Base-by-base conservation (phyloP, 2,797 vertebrate genomes). In the Argyrosomus regius region DNA sequence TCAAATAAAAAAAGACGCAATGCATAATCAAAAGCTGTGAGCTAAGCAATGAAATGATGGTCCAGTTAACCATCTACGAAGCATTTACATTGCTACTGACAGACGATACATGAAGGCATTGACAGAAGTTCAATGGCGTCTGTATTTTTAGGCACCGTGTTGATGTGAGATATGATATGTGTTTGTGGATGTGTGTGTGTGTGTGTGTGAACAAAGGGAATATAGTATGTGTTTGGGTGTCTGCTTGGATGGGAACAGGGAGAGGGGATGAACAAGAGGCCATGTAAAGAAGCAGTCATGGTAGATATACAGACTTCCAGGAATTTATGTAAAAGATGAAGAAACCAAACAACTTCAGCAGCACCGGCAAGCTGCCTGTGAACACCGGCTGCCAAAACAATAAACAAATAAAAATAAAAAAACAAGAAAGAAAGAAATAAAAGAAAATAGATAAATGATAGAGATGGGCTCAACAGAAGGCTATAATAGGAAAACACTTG, bases 61-160 rank as follows among this genome's bases (percentile, higher is more conserved):
- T 84, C 80, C 81, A 81, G 82, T 72, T 72, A 77, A 91, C 89
- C 92, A 85, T 84, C 90, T 87, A 93, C 85, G 81, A 93, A 93
- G 92, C 92, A 92, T 95, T 95, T 95, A 96, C 95, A 96, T 85
- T 81, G 94, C 95, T 95, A 96, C 95, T 91, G 88, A 93, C 92
- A 88, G 92, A 91, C 87, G 57, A 89, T 94, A 94, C 92, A 95
- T 90, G 87, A 95, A 95, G 94, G 95, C 94, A 95, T 95, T 92
- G 92, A 94, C 88, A 92, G 90, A 92, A 96, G 92, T 94, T 95
- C 93, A 95, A 93, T 91, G 94, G 96, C 96, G 94, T 95, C 96
- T 99, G 97, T 97, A 97, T 98, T 98, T 98, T 98, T 97, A 99
- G 98, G 98, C 98, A 99, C 98, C 98, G 97, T 98, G 97, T 98